Evolutionary conservation across 2,888 invertebrate species (phyloP).

Genomic region (Nycteola revayana): DNA sequence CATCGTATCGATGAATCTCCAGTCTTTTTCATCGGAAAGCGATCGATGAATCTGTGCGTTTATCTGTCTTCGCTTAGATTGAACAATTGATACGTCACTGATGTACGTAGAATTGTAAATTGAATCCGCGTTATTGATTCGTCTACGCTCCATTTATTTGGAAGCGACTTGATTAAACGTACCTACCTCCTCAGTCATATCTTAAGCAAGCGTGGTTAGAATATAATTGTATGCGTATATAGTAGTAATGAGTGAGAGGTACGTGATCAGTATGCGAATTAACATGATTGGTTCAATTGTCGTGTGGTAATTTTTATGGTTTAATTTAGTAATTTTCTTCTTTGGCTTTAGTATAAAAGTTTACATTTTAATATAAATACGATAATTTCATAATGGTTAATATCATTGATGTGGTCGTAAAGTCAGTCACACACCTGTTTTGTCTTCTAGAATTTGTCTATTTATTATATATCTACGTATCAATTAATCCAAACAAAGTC

Average conservation of each 20-base stretch:
- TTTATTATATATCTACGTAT: too few species aligned
- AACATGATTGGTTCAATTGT: too few species aligned
- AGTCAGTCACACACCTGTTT: too few species aligned
- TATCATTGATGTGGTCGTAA: too few species aligned
- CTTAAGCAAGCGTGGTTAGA: constrained; percentile 53
- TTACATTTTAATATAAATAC: too few species aligned
- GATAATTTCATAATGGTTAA: too few species aligned
- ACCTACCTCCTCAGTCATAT: constrained; percentile 54
- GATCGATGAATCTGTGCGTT: constrained; percentile 73
- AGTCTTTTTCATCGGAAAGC: constrained; percentile 75
- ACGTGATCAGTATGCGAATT: constrained; percentile 38
- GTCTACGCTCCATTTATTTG: constrained; percentile 71
- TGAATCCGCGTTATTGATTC: constrained; percentile 76
- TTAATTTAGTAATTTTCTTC: too few species aligned
- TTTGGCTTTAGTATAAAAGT: too few species aligned
- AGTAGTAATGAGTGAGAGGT: constrained; percentile 36
- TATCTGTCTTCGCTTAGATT: constrained; percentile 77
- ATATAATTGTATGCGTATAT: constrained; percentile 48
- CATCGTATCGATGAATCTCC: constrained; percentile 76
- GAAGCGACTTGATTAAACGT: constrained; percentile 70
- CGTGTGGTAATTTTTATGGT: too few species aligned
- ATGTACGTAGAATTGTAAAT: constrained; percentile 78
- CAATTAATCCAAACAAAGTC: too few species aligned
- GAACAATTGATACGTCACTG: constrained; percentile 79
- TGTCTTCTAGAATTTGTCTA: too few species aligned